These are phyloP conservation scores for Horisme vitalbata DNA, from an alignment of 2,888 invertebrate genomes.

Conservation along the genomic window DNA sequence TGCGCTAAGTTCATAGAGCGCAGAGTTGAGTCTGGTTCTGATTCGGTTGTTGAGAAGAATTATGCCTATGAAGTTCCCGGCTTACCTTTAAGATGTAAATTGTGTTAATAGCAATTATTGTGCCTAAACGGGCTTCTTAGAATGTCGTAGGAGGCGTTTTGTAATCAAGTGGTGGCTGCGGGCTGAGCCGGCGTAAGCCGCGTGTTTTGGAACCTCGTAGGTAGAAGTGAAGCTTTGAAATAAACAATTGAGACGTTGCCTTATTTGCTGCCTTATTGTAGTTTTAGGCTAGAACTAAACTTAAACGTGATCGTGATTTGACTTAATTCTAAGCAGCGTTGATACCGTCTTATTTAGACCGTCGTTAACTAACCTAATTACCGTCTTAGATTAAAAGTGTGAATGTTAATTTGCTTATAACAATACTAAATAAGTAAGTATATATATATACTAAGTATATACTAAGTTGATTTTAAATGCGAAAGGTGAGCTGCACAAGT, in stretches of 20 bases:
- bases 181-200: conserved; percentile 3
- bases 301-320: too few relatives aligned
- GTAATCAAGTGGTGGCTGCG: conserved; percentile 24
- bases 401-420: too few relatives aligned
- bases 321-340: too few relatives aligned
- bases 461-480: too few relatives aligned
- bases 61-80: conserved; percentile 29
- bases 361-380: too few relatives aligned
- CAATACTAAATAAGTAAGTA: too few relatives aligned
- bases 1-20: conserved; percentile 23
- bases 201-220: background rate
- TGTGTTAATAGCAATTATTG: conserved; percentile 32
- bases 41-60: conserved; percentile 34
- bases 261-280: too few relatives aligned
- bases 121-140: conserved; percentile 29
- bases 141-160: conserved; percentile 27
- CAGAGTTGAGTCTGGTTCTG: conserved; percentile 28
- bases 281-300: too few relatives aligned
- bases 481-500: too few relatives aligned
- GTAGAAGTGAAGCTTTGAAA: background rate
- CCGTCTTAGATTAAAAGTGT: too few relatives aligned
- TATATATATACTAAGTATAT: too few relatives aligned
- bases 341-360: too few relatives aligned
- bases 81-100: conserved; percentile 36
- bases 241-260: background rate